Percentiles rank a stretch among this genome's conserved stretches.
Evolutionary conservation across 2,888 invertebrate species (phyloP).

Genomic region (Cactoblastis cactorum): DNA sequence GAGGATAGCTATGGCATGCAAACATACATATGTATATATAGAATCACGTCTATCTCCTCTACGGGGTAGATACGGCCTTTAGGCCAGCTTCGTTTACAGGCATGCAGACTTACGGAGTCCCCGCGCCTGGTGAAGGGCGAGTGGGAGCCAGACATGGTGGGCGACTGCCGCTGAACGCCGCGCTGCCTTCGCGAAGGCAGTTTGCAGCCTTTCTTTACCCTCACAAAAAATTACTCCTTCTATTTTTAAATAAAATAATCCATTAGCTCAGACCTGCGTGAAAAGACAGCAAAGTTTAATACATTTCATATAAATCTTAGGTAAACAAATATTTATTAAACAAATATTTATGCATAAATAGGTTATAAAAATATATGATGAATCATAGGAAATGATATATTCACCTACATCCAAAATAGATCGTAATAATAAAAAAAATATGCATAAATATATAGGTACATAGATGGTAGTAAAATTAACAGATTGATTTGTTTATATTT

Average conservation of each 20-base stretch:
- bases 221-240: slow-evolving; percentile 4
- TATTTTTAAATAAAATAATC: background rate
- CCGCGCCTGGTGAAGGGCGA: slow-evolving; percentile 35
- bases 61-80: no score
- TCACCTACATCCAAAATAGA: no score
- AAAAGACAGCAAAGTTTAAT: slow-evolving; percentile 16
- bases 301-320: background rate
- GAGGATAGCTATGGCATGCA: no score
- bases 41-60: no score
- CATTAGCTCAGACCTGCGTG: slow-evolving; percentile 38
- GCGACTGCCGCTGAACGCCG: slow-evolving; percentile 19
- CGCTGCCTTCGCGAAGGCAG: slow-evolving; percentile 17
- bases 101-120: slow-evolving; percentile 32
- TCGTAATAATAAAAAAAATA: no score
- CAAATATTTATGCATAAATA: no score
- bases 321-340: no score
- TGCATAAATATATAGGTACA: no score
- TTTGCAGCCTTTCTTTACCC: slow-evolving; percentile 3
- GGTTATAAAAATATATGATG: no score
- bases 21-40: background rate
- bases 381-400: no score
- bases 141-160: slow-evolving; percentile 28
- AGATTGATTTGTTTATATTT: no score
- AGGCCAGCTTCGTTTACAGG: background rate
- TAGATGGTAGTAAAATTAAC: no score